A percentile compares a stretch with the other conserved stretches of the same genome.
Conservation (phyloP, 2,888 invertebrate species). For the Phrixothrix hirtus region DNA sequence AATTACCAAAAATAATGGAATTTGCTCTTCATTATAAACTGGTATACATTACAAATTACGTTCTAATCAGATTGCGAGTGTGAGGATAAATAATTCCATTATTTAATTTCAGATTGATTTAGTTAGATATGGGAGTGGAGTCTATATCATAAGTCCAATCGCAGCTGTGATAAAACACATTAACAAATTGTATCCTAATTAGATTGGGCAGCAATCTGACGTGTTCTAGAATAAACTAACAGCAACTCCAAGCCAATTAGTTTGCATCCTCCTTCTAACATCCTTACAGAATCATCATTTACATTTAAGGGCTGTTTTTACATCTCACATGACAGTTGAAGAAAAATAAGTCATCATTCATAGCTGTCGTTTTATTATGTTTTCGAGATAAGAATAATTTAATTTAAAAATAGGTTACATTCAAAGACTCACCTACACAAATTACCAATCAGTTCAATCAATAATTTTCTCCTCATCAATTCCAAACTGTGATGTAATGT, state of each 20-base stretch:
- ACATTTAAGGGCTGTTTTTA: conserved; percentile 12
- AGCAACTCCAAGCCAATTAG: conserved; percentile 51
- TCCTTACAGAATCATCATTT: conserved; percentile 40
- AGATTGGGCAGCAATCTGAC: conserved; percentile 58
- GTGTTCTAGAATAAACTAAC: conserved; percentile 51
- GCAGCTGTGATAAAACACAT: conserved; percentile 57
- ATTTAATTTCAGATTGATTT: conserved; percentile 47
- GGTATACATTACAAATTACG: conserved; percentile 42
- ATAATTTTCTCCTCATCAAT: conserved; percentile 47
- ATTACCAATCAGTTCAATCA: conserved; percentile 39
- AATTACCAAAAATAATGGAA: conserved; percentile 23
- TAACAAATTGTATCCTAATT: conserved; percentile 59
- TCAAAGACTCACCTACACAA: conserved; percentile 36
- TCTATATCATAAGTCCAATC: conserved; percentile 52
- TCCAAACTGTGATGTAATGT: conserved; percentile 42
- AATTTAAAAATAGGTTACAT: too few relatives aligned
- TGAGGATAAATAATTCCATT: conserved; percentile 51
- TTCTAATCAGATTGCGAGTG: conserved; percentile 40
- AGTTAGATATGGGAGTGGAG: conserved; percentile 39
- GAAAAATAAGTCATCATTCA: conserved; percentile 11
- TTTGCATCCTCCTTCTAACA: conserved; percentile 42
- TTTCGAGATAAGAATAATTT: too few relatives aligned
- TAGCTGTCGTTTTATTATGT: too few relatives aligned
- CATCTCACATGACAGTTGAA: conserved; percentile 12
- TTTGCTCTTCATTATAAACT: conserved; percentile 23